Conservation (phyloP, 1,140 invertebrate genomes). For the Melanaphis sacchari region DNA sequence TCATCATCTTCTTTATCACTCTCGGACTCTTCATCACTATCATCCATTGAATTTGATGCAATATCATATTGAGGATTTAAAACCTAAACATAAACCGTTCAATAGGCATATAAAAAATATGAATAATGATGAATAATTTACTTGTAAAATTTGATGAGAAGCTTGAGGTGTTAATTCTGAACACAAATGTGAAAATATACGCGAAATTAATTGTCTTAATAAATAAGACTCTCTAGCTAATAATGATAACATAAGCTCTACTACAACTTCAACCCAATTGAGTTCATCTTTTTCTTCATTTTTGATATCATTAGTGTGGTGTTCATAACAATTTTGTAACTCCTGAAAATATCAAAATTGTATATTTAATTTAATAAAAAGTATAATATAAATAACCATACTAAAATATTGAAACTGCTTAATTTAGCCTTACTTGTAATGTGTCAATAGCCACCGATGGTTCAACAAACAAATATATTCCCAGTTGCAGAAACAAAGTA, state of each 20-base stretch:
- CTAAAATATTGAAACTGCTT: background rate
- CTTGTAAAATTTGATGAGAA: slow-evolving; percentile 77
- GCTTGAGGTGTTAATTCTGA: slow-evolving; percentile 72
- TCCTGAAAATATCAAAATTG: slow-evolving; percentile 42
- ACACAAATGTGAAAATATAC: slow-evolving; percentile 75
- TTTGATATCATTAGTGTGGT: slow-evolving; percentile 24
- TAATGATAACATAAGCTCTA: slow-evolving; percentile 56
- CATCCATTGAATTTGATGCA: slow-evolving; percentile 69
- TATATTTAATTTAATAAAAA: too few relatives aligned
- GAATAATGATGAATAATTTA: slow-evolving; percentile 61
- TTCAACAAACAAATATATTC: slow-evolving; percentile 57
- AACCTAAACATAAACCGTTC: slow-evolving; percentile 63
- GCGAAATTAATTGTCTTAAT: slow-evolving; percentile 54
- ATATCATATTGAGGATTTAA: slow-evolving; percentile 70
- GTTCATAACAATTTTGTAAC: slow-evolving; percentile 56
- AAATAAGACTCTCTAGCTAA: slow-evolving; percentile 57
- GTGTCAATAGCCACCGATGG: slow-evolving; percentile 47
- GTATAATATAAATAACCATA: background rate
- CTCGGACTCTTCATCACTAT: slow-evolving; percentile 63
- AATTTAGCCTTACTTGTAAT: slow-evolving; percentile 27
- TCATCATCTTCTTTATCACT: slow-evolving; percentile 63
- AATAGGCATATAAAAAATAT: slow-evolving; percentile 51
- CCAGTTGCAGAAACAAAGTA: slow-evolving; percentile 54
- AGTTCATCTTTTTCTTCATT: slow-evolving; percentile 48
- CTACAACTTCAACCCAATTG: slow-evolving; percentile 55